Conservation (phyloP, 2,888 invertebrate species). For the Antheraea yamamai region DNA sequence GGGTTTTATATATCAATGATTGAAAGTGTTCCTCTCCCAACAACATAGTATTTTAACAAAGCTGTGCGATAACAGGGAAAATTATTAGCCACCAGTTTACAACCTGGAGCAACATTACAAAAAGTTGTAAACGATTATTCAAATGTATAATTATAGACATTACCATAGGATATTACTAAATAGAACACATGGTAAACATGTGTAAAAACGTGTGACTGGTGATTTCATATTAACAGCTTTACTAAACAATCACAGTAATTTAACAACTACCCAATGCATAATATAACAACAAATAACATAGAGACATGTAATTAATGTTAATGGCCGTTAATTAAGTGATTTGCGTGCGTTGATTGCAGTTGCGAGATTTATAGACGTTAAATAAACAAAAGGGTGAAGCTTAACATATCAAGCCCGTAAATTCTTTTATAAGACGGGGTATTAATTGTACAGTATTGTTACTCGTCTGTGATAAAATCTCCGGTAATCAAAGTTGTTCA, state of each 20-base stretch:
- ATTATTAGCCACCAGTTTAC: not conserved
- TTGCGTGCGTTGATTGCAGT: conserved; percentile 44
- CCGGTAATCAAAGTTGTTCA: conserved; percentile 36
- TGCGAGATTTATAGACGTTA: conserved; percentile 55
- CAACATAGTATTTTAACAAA: not conserved
- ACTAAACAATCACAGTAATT: conserved; percentile 1
- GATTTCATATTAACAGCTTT: conserved; percentile 5
- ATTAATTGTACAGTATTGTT: conserved; percentile 48
- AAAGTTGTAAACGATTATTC: not conserved
- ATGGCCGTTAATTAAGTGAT: conserved; percentile 48
- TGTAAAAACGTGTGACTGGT: not conserved
- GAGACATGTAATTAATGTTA: conserved; percentile 37
- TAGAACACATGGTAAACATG: not conserved
- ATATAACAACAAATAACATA: conserved; percentile 11
- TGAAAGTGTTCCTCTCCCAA: not conserved
- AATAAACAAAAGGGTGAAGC: conserved; percentile 61
- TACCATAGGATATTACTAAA: not conserved
- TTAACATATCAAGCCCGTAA: conserved; percentile 55
- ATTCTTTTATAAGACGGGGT: conserved; percentile 65
- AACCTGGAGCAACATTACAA: not conserved
- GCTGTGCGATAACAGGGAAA: not conserved
- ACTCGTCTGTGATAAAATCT: conserved; percentile 55
- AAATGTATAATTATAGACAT: not conserved
- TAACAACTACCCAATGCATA: conserved; percentile 2
- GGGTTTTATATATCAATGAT: too few species aligned